A percentile compares a stretch with the other conserved stretches of the same genome.
phyloP scores from a whole-genome alignment of 2,888 invertebrate species.

The Acleris literana region DNA sequence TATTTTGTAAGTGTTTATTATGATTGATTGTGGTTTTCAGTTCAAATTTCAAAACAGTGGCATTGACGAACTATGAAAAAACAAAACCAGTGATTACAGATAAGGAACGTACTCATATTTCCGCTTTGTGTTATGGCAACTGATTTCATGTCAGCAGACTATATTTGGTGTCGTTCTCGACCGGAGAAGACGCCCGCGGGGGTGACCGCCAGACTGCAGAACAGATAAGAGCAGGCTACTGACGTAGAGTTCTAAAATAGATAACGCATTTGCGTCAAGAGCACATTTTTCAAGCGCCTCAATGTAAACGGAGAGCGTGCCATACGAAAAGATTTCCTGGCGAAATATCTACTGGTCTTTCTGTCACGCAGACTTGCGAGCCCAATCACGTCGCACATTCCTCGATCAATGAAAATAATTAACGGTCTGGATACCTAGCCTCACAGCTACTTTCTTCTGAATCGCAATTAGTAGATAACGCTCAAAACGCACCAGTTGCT shows the following conservation, averaged over 20 bases:
- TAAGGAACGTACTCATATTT: no score
- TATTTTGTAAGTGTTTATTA: neutral
- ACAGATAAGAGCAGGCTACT: constrained; percentile 73
- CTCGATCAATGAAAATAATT: constrained; percentile 27
- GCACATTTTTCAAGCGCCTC: constrained; percentile 75
- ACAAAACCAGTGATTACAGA: neutral
- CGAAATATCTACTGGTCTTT: constrained; percentile 62
- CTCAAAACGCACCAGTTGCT: constrained; percentile 26
- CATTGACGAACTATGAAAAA: neutral
- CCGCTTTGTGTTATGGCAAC: no score
- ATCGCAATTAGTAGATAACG: constrained; percentile 17
- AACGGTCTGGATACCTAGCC: constrained; percentile 7
- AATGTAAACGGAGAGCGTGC: constrained; percentile 73
- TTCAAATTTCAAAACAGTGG: constrained; percentile 1
- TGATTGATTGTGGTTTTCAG: neutral
- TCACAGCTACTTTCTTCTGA: constrained; percentile 27
- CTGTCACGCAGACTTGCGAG: constrained; percentile 21
- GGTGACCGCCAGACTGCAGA: constrained; percentile 76
- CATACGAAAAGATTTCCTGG: constrained; percentile 73
- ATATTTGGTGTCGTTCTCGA: constrained; percentile 28
- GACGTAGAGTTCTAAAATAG: constrained; percentile 82
- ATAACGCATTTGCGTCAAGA: constrained; percentile 83
- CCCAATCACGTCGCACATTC: constrained; percentile 27
- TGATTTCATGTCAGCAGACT: constrained; percentile 1
- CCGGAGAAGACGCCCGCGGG: constrained; percentile 50